These are phyloP conservation scores for Palythoa caribaeorum DNA, from an alignment of 92 coral and sea anemone species.

Conservation along the genomic window DNA sequence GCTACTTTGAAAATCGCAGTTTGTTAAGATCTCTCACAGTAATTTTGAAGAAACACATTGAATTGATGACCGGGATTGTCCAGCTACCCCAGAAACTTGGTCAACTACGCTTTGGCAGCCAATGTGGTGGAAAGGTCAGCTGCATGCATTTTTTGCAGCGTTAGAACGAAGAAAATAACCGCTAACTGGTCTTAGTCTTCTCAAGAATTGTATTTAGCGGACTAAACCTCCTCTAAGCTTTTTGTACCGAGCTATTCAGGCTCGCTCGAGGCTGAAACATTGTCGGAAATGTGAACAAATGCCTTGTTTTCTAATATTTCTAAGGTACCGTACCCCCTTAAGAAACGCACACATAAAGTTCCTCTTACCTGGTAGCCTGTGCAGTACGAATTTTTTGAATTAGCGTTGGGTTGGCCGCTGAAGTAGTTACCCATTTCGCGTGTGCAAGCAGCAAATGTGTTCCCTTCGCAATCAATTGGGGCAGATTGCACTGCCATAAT, in stretches of 20 bases:
- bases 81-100: no score
- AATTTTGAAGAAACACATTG: no score
- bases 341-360: background rate
- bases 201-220: background rate
- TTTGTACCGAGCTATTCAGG: no score
- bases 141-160: no score
- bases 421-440: conserved; percentile 40
- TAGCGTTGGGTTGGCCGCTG: background rate
- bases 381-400: conserved; percentile 14
- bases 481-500: conserved; percentile 8
- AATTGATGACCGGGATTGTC: no score
- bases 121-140: no score
- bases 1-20: no score
- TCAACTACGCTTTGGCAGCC: no score
- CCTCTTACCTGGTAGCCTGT: conserved; percentile 35
- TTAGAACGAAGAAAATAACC: no score
- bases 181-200: background rate
- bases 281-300: no score
- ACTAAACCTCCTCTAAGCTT: background rate
- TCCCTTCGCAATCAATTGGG: conserved; percentile 18
- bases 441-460: conserved; percentile 20
- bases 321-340: background rate
- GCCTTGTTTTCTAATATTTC: background rate
- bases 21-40: no score
- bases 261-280: no score